Percentiles rank a stretch among this genome's conserved stretches.
phyloP scores from a whole-genome alignment of 2,797 vertebrate species.

The Amniataba percoides region DNA sequence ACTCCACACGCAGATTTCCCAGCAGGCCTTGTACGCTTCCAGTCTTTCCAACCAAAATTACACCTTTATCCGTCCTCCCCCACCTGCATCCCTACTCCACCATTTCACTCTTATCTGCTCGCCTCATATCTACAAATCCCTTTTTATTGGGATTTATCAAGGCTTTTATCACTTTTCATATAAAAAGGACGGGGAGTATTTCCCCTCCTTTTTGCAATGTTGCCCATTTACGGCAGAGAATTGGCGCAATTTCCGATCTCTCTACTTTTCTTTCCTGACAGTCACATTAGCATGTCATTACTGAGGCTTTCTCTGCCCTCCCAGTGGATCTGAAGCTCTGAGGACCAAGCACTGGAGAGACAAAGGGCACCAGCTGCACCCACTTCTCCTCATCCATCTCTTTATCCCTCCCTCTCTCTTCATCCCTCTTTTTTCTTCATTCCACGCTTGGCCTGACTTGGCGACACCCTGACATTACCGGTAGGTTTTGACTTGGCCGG shows the following conservation, averaged over 20 bases:
- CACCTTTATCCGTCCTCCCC: slow-evolving; percentile 72
- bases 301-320: slow-evolving; percentile 76
- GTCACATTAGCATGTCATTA: slow-evolving; percentile 88
- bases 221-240: slow-evolving; percentile 83
- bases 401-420: slow-evolving; percentile 53
- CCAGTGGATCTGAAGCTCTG: slow-evolving; percentile 74
- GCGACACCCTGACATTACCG: slow-evolving; percentile 65
- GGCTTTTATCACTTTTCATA: slow-evolving; percentile 86
- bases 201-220: slow-evolving; percentile 73
- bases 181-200: slow-evolving; percentile 73
- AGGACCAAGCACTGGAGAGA: slow-evolving; percentile 80
- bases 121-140: slow-evolving; percentile 77
- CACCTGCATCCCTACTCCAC: slow-evolving; percentile 65
- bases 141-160: slow-evolving; percentile 86
- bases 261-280: slow-evolving; percentile 86
- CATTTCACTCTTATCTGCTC: slow-evolving; percentile 64
- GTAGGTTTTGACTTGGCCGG: slow-evolving; percentile 63
- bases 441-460: slow-evolving; percentile 57
- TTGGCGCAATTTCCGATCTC: slow-evolving; percentile 86
- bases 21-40: slow-evolving; percentile 65
- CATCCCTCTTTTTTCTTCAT: slow-evolving; percentile 58
- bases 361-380: slow-evolving; percentile 88
- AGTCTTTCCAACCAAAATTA: slow-evolving; percentile 69
- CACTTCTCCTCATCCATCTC: slow-evolving; percentile 81
- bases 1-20: slow-evolving; percentile 73